Evolutionary conservation across 2,797 vertebrate genomes (phyloP).

Genomic region (Enteromius treurensis): DNA sequence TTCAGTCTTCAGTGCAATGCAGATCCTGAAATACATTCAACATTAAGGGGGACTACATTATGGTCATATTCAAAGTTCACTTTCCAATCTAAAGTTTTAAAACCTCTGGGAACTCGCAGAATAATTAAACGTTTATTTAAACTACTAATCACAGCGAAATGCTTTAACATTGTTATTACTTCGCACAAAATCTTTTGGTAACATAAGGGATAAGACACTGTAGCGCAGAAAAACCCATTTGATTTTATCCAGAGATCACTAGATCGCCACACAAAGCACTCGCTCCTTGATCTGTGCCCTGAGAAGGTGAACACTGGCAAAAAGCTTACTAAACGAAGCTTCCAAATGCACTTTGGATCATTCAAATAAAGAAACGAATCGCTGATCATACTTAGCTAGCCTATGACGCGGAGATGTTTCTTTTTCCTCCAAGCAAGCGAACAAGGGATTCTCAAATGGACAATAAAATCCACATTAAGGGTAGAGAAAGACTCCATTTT

Average conservation of each 20-base stretch:
- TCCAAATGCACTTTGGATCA: conserved; percentile 19
- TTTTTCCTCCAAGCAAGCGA: not conserved
- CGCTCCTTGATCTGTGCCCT: conserved; percentile 26
- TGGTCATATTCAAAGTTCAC: not conserved
- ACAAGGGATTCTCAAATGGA: not conserved
- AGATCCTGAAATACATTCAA: conserved; percentile 63
- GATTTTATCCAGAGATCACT: not conserved
- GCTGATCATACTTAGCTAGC: not conserved
- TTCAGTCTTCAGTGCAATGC: conserved; percentile 34
- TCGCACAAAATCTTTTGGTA: not conserved
- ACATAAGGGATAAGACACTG: not conserved
- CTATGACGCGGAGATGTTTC: not conserved
- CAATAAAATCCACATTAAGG: not conserved
- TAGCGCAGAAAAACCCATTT: not conserved
- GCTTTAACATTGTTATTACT: not conserved
- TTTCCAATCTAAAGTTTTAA: not conserved
- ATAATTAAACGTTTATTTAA: not conserved
- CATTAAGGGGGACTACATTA: not conserved
- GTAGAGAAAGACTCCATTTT: not conserved
- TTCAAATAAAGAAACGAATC: not conserved
- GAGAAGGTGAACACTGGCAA: conserved; percentile 13
- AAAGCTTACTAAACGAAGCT: conserved; percentile 10
- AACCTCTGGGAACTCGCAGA: not conserved
- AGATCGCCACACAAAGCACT: conserved; percentile 11
- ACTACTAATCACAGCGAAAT: not conserved